Percentiles rank a stretch among this genome's conserved stretches.
Evolutionary conservation across 2,797 vertebrate genomes (phyloP).

Genomic region (Trachops cirrhosus): DNA sequence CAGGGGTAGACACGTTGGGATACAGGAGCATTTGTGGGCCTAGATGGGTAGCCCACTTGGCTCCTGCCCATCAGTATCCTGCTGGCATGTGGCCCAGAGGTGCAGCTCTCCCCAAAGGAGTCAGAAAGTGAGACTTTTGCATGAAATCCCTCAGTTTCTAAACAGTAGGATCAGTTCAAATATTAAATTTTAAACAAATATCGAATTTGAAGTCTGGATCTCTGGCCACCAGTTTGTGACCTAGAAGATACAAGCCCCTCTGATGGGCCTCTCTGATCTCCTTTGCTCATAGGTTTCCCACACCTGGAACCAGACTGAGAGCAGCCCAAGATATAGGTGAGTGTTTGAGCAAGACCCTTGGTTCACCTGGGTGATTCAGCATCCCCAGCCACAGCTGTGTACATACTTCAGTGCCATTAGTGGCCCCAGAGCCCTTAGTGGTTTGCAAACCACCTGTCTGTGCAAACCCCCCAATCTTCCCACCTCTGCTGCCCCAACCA

Average conservation of each 20-base stretch:
- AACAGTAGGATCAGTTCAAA: background rate
- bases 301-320: background rate
- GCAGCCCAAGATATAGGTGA: constrained; percentile 46
- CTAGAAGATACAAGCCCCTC: background rate
- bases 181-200: background rate
- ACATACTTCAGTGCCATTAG: accelerated
- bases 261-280: constrained; percentile 18
- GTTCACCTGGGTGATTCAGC: background rate
- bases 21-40: background rate
- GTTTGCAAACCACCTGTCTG: background rate
- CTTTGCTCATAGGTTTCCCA: background rate
- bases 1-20: background rate
- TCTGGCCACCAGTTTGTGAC: background rate
- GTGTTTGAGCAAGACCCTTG: background rate
- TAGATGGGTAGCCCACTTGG: background rate
- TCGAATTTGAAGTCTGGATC: background rate
- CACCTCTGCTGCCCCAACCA: accelerated
- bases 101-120: too few relatives aligned
- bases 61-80: background rate
- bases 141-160: background rate
- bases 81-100: background rate
- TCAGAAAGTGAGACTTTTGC: background rate
- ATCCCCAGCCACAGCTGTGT: background rate
- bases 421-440: background rate
- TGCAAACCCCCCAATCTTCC: too few relatives aligned